Percentiles rank a stretch among this genome's conserved stretches.
Conservation (phyloP, 2,888 invertebrate genomes). For the Epirrhoe alternata region DNA sequence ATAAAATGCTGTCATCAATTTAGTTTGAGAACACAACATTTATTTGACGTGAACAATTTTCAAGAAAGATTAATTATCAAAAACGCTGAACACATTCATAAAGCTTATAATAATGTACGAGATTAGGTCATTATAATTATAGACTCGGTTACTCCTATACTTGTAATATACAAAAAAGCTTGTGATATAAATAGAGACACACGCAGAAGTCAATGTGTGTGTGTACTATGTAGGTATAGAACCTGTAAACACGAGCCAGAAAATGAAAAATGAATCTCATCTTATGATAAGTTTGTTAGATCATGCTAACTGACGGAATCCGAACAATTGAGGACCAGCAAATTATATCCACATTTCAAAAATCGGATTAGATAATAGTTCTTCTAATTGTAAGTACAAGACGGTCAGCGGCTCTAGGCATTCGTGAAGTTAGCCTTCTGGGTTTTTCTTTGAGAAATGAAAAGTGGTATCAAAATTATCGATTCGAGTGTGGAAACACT, state of each 20-base stretch:
- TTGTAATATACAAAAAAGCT: conserved; percentile 64
- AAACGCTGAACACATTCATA: conserved; percentile 24
- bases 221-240: conserved; percentile 47
- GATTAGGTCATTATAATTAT: conserved; percentile 53
- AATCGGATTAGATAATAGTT: too few relatives aligned
- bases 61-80: conserved; percentile 29
- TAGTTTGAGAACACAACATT: conserved; percentile 20
- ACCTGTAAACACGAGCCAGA: conserved; percentile 58
- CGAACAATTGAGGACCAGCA: too few relatives aligned
- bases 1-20: conserved; percentile 15
- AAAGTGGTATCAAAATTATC: too few relatives aligned
- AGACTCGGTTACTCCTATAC: conserved; percentile 44
- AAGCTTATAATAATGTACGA: conserved; percentile 29
- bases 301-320: neutral
- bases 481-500: too few relatives aligned
- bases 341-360: too few relatives aligned
- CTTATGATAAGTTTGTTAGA: conserved; percentile 9
- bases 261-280: conserved; percentile 47
- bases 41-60: conserved; percentile 31
- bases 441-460: too few relatives aligned
- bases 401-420: too few relatives aligned
- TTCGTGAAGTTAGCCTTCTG: too few relatives aligned
- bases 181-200: conserved; percentile 63
- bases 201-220: conserved; percentile 47
- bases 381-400: too few relatives aligned